phyloP scores from a whole-genome alignment of 2,797 vertebrate species.

The Morus bassanus region DNA sequence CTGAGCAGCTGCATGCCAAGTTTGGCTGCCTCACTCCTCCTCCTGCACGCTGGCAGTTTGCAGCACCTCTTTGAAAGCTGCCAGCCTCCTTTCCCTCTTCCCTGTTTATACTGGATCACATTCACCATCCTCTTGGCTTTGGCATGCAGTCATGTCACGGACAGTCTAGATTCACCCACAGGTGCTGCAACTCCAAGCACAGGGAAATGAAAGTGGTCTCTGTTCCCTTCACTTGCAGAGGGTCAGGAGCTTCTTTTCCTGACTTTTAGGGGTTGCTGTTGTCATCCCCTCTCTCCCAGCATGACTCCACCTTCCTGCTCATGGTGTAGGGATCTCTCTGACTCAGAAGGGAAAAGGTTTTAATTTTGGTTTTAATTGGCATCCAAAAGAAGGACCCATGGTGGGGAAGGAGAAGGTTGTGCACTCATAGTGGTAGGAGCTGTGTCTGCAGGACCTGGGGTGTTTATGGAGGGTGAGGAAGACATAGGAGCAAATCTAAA shows the following conservation, averaged over 20 bases:
- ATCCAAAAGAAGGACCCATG: background rate
- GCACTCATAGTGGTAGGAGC: background rate
- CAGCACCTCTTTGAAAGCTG: background rate
- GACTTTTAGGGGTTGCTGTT: background rate
- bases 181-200: background rate
- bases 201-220: background rate
- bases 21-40: background rate
- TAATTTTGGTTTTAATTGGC: background rate
- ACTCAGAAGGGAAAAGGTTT: background rate
- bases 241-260: background rate
- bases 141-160: background rate
- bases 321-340: background rate
- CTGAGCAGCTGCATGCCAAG: fast-evolving
- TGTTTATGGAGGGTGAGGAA: background rate
- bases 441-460: background rate
- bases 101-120: conserved; percentile 17
- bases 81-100: background rate
- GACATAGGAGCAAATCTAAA: background rate
- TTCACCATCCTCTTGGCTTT: conserved; percentile 1
- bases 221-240: background rate
- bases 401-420: background rate
- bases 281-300: background rate
- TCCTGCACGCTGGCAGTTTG: background rate
- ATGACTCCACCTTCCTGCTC: background rate
- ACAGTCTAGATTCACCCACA: conserved; percentile 3